Base-by-base conservation (phyloP, 2,888 invertebrate genomes). In the Plagodis dolabraria region DNA sequence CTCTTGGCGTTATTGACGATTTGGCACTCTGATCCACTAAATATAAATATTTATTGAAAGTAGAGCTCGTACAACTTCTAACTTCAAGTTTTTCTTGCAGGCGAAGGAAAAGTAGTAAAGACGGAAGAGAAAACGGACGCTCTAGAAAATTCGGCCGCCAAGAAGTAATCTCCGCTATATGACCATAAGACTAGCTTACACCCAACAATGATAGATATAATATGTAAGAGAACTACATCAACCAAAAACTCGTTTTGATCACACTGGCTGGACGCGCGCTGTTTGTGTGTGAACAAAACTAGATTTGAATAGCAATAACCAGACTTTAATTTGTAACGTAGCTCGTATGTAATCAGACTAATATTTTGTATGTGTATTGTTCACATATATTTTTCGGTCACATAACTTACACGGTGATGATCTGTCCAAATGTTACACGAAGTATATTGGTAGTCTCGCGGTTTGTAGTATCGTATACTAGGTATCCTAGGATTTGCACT, bases 101-200 rank as follows among this genome's bases (percentile, higher is more conserved):
- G 93, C 51, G 93, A 93, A 48, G 92, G 91, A 46, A 93, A 93
- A 64, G 87, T 93, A 62, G 87, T 91, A 47, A 93, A 93, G 76
- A 93, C 90, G 10, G 93, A 93, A 61, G 93, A 93, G 68, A 92
- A 92, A 67, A 77, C 76, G 72, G 92, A 91, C 76, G 87, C 86
- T 38, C 82, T 89, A 12, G 92, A 89, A 59, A 80, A 74, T 62
- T 67, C 73, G 36, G 69, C 68, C 60, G 64, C 63, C 47, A 88
- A 88, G 79, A 89, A 90, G 80, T 89, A 87, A 74, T 65, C 53
- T 53, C 50, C 50, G 52, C 33, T 10, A 52, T 38, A 48, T 47
- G 34, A 60, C 53, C 35, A 53, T 33, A 56, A 40, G 45, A 42
- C 34, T 46, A 53, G 49, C 52, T 6, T 42, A 49, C 58, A 53